phyloP scores from a whole-genome alignment of 2,888 invertebrate genomes.

The Heliconius sara region DNA sequence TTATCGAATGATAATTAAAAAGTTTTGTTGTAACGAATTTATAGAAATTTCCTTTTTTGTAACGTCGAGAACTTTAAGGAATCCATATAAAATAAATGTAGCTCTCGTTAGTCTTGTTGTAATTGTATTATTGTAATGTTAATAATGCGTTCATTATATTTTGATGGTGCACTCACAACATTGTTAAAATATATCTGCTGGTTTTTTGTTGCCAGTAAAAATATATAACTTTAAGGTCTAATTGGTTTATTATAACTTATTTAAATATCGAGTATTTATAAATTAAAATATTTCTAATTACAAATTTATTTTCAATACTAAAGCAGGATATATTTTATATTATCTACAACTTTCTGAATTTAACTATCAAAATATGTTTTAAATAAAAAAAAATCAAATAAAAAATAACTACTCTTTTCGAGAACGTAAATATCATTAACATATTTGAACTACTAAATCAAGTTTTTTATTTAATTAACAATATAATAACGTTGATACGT shows the following conservation, averaged over 20 bases:
- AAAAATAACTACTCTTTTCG: neutral
- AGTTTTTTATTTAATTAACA: slow-evolving; percentile 12
- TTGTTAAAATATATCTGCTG: slow-evolving; percentile 6
- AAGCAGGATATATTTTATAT: neutral
- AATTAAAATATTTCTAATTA: too few species aligned
- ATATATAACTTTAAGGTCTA: neutral
- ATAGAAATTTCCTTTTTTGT: slow-evolving; percentile 23
- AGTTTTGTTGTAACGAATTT: slow-evolving; percentile 20
- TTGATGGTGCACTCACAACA: slow-evolving; percentile 20
- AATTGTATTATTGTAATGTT: slow-evolving; percentile 16
- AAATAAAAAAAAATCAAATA: neutral
- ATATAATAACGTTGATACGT: slow-evolving; percentile 6
- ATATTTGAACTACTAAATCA: neutral
- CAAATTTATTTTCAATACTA: too few species aligned
- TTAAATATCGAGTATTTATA: too few species aligned
- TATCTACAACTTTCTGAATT: neutral
- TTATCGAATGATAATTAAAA: slow-evolving; percentile 32
- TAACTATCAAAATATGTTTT: neutral
- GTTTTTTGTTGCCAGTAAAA: neutral
- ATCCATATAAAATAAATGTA: slow-evolving; percentile 14
- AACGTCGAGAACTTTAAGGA: neutral
- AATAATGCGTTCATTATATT: slow-evolving; percentile 31
- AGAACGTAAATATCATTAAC: slow-evolving; percentile 7
- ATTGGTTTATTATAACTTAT: too few species aligned
- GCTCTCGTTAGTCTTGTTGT: slow-evolving; percentile 12